Base-by-base conservation (phyloP, 2,113 vertebrate genomes). In the Uropsilus gracilis region DNA sequence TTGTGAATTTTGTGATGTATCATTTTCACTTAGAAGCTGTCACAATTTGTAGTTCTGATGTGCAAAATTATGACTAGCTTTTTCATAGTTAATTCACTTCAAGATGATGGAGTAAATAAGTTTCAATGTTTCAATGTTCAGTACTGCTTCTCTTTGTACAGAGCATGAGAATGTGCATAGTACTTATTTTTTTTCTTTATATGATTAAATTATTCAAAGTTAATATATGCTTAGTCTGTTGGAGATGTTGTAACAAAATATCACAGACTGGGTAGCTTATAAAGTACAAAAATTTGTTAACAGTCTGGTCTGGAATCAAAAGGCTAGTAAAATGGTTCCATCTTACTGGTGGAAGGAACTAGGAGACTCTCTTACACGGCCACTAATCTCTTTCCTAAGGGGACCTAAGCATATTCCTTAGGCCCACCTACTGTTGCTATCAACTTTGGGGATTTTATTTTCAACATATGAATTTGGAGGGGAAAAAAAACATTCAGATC, bases 21-120 rank as follows among this genome's bases (percentile, higher is more conserved):
- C 22, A 53, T 76, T 88, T 90, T 92, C 26, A 48, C 92, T 86
- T 83, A 86, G 30, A 90, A 68, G 32, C 59, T 87, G 9, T 76
- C 42, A 82, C 6, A 39, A 16, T 72, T 94, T 59, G 4, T 69
- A 22, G 50, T 20, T 63, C 90, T 90, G 20, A 8, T 34, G 5
- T 5, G 16, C 30, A 68, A 3, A 44, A 46, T 53, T 95, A n/a
- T 39, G 16, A 93, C 37, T 75, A 90, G 13, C 22, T 83, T 92
- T 48, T 80, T 55, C n/a, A 77, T 42, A 64, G 39, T 18, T 82
- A 5, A 77, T 22, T 82, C 22, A 73, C 32, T 59, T 90, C 46
- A 39, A 77, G 34, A 48, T 71, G 12, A 66, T 78, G 64, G 37
- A 46, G 10, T 75, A 37, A 94, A 11, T 90, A 66, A 44, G 8